These are phyloP conservation scores for Pipistrellus nathusii DNA, from an alignment of 2,797 vertebrate species.

Conservation along the genomic window DNA sequence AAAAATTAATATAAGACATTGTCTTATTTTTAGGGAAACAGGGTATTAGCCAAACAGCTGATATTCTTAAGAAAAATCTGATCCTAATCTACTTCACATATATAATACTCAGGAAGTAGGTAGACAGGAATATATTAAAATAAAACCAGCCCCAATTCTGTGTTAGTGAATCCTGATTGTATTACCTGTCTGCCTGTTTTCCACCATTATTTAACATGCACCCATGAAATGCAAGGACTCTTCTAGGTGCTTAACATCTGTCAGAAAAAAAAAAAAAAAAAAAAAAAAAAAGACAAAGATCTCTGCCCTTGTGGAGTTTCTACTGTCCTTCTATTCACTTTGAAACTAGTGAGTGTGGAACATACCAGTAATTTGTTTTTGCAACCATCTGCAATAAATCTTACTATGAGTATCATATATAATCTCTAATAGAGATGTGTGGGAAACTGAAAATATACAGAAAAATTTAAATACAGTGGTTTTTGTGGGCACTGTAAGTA, in stretches of 20 bases:
- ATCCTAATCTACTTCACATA: constrained; percentile 9
- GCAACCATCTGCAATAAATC: constrained; percentile 33
- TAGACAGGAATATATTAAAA: constrained; percentile 52
- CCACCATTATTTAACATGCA: background rate
- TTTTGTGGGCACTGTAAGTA: background rate
- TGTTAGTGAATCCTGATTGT: background rate
- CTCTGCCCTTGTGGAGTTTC: background rate
- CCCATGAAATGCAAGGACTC: constrained; percentile 23
- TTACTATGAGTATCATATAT: constrained; percentile 18
- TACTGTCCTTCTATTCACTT: constrained; percentile 24
- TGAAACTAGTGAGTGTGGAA: constrained; percentile 33
- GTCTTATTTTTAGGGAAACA: too few relatives aligned
- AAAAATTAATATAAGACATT: too few relatives aligned
- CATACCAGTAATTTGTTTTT: constrained; percentile 40
- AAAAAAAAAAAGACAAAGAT: background rate
- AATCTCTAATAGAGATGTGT: background rate
- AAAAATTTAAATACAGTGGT: constrained; percentile 42
- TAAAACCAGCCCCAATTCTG: background rate
- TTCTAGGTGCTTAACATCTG: constrained; percentile 45
- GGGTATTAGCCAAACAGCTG: constrained; percentile 27
- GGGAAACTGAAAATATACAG: constrained; percentile 30
- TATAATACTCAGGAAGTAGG: constrained; percentile 34
- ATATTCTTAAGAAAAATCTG: constrained; percentile 44
- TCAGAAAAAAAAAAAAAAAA: background rate
- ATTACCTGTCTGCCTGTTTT: background rate